Evolutionary conservation across 2,888 invertebrate genomes (phyloP).

Genomic region (Protonemura montana): DNA sequence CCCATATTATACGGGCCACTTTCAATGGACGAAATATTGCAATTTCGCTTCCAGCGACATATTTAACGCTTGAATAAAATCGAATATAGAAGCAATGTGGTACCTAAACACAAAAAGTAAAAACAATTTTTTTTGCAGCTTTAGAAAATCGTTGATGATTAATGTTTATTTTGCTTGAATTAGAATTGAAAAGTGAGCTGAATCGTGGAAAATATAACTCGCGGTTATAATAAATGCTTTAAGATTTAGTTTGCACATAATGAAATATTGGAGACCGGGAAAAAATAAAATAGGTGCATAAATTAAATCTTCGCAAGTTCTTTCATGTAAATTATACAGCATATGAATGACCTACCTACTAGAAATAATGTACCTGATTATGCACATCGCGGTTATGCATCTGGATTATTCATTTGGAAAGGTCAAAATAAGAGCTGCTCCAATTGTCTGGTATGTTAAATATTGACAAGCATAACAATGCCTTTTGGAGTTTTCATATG

Average conservation of each 20-base stretch:
- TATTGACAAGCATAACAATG: conserved; percentile 7
- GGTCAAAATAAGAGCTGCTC: background rate
- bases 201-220: background rate
- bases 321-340: background rate
- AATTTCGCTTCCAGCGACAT: background rate
- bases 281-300: background rate
- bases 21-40: background rate
- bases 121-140: background rate
- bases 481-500: background rate
- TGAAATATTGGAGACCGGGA: background rate
- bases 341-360: background rate
- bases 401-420: conserved; percentile 12
- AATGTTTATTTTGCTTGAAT: background rate
- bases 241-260: no score
- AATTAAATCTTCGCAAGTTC: background rate
- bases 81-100: background rate
- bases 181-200: background rate
- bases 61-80: background rate
- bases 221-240: background rate
- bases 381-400: background rate
- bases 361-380: background rate
- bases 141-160: background rate
- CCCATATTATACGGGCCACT: background rate
- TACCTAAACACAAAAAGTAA: no score
- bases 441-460: conserved; percentile 5